These are phyloP conservation scores for Saccostrea glomerata DNA, from an alignment of 1,140 invertebrate genomes.

Conservation along the genomic window DNA sequence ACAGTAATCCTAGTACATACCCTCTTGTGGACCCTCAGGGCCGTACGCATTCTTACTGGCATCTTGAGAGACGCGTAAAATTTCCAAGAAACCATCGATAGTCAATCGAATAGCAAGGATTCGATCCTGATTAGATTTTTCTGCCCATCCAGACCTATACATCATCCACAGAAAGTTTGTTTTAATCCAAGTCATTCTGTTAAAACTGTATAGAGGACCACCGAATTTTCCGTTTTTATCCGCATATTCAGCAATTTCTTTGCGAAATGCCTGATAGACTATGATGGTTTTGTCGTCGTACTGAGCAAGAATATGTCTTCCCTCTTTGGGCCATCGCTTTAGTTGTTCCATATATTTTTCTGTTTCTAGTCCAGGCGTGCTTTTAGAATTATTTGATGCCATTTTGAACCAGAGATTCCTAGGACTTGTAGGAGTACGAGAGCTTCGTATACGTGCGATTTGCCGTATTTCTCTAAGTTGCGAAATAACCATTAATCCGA, in stretches of 20 bases:
- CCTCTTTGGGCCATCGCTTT: slow-evolving; percentile 62
- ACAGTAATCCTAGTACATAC: not conserved
- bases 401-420: not conserved
- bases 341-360: slow-evolving; percentile 60
- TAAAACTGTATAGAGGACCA: slow-evolving; percentile 67
- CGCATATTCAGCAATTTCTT: slow-evolving; percentile 69
- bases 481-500: not conserved
- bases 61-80: slow-evolving; percentile 63
- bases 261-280: slow-evolving; percentile 75
- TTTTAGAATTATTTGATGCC: not conserved
- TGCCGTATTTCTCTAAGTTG: not conserved
- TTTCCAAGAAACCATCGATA: slow-evolving; percentile 71
- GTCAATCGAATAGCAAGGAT: slow-evolving; percentile 74
- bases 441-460: not conserved
- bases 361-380: slow-evolving; percentile 28
- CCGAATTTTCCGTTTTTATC: slow-evolving; percentile 68
- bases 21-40: not conserved
- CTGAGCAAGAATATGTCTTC: slow-evolving; percentile 72
- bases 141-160: slow-evolving; percentile 76
- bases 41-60: slow-evolving; percentile 43
- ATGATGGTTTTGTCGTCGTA: slow-evolving; percentile 68
- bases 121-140: slow-evolving; percentile 71
- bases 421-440: not conserved
- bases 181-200: slow-evolving; percentile 77
- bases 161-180: slow-evolving; percentile 79